These are phyloP conservation scores for Neodiprion virginianus DNA, from an alignment of 1,140 invertebrate species.

Conservation along the genomic window DNA sequence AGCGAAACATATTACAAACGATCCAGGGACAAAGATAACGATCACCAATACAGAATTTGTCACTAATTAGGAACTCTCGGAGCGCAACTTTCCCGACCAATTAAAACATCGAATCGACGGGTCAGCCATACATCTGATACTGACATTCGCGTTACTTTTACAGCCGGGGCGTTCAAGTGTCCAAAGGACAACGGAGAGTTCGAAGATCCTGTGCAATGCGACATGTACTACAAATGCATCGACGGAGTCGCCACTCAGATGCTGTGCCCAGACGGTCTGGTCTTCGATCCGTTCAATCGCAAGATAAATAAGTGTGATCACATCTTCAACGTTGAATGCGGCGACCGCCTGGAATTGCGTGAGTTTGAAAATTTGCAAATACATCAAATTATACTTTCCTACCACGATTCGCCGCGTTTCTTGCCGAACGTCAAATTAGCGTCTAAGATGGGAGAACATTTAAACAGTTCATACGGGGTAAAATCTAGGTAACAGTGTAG, in stretches of 20 bases:
- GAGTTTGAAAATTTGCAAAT: constrained; percentile 62
- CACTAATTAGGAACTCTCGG: no score
- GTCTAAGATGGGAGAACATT: no score
- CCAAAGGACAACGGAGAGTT: constrained; percentile 78
- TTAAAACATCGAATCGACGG: no score
- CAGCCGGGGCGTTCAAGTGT: constrained; percentile 76
- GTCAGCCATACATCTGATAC: no score
- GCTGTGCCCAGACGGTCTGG: constrained; percentile 84
- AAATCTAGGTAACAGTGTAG: no score
- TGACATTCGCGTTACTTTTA: constrained; percentile 20
- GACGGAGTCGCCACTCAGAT: constrained; percentile 77
- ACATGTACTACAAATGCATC: constrained; percentile 84
- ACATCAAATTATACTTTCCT: constrained; percentile 1
- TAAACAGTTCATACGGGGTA: no score
- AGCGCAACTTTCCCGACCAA: no score
- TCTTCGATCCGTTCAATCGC: constrained; percentile 83
- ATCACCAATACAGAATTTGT: no score
- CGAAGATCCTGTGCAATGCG: constrained; percentile 80
- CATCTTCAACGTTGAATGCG: constrained; percentile 89
- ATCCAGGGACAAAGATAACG: not conserved
- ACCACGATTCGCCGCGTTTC: no score
- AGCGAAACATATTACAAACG: not conserved
- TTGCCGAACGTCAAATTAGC: no score
- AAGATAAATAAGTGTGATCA: constrained; percentile 91
- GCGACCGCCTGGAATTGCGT: constrained; percentile 85